Percentiles rank a stretch among this genome's conserved stretches.
These are phyloP conservation scores for Arctopsyche grandis DNA, from an alignment of 1,140 invertebrate species.

Conservation along the genomic window DNA sequence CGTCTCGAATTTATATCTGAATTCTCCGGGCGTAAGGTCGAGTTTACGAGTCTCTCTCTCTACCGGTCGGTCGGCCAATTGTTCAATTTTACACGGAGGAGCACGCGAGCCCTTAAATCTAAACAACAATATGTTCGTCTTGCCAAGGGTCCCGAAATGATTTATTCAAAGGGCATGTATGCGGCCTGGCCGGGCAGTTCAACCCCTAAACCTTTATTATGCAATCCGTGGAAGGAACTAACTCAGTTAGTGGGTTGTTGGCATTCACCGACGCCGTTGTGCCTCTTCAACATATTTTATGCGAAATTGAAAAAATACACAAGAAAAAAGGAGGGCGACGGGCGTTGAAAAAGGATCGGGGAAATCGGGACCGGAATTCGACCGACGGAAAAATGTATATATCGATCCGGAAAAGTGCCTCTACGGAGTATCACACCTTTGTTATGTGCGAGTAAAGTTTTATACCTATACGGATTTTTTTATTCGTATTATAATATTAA, in stretches of 20 bases:
- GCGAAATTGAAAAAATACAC: conserved; percentile 34
- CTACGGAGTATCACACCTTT: conserved; percentile 3
- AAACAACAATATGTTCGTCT: conserved; percentile 48
- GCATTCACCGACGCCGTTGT: conserved; percentile 35
- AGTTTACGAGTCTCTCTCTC: neutral
- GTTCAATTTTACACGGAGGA: conserved; percentile 42
- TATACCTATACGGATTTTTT: neutral
- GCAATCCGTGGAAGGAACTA: conserved; percentile 40
- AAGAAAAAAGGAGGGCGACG: conserved; percentile 7
- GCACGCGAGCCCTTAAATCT: conserved; percentile 35
- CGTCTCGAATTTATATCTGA: neutral
- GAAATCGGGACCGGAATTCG: neutral
- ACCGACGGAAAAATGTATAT: neutral
- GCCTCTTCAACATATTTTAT: conserved; percentile 30
- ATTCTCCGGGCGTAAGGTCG: neutral
- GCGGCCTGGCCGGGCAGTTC: conserved; percentile 5
- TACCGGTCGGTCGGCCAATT: conserved; percentile 14
- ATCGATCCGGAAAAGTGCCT: neutral
- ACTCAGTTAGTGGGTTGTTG: conserved; percentile 40
- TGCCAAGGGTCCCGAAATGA: conserved; percentile 31
- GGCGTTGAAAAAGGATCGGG: neutral
- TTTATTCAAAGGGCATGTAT: conserved; percentile 47
- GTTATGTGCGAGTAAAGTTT: neutral
- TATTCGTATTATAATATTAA: neutral
- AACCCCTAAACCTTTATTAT: conserved; percentile 44